These are phyloP conservation scores for Octodonta nipae DNA, from an alignment of 2,888 invertebrate species.

Conservation along the genomic window DNA sequence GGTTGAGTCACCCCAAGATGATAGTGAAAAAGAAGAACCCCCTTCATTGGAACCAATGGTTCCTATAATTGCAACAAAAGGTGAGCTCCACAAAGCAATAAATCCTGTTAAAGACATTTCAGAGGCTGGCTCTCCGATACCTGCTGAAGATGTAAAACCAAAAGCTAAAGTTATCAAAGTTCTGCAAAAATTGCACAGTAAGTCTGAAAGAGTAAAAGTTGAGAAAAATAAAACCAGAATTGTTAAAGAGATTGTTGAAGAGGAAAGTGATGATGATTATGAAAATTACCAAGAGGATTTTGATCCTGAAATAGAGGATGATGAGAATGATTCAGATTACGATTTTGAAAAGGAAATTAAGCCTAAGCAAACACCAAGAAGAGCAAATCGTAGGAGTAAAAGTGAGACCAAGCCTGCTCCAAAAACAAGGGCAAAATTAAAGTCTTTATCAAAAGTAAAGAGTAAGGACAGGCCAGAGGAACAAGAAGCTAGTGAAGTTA, in stretches of 20 bases:
- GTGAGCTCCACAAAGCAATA: neutral
- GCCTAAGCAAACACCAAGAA: slow-evolving; percentile 19
- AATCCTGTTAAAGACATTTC: neutral
- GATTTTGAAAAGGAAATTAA: slow-evolving; percentile 25
- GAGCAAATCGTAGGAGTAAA: slow-evolving; percentile 19
- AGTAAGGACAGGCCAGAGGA: slow-evolving; percentile 6
- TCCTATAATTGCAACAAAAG: neutral
- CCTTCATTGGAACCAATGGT: slow-evolving; percentile 2
- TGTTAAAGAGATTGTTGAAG: slow-evolving; percentile 8
- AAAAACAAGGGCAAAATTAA: slow-evolving; percentile 5
- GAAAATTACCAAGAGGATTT: slow-evolving; percentile 39
- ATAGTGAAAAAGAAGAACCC: slow-evolving; percentile 4
- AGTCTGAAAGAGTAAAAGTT: slow-evolving; percentile 3
- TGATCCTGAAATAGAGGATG: slow-evolving; percentile 26
- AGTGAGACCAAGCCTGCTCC: slow-evolving; percentile 6
- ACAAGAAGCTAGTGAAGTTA: slow-evolving; percentile 6
- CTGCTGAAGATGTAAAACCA: slow-evolving; percentile 6
- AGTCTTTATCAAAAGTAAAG: neutral
- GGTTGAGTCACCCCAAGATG: slow-evolving; percentile 4
- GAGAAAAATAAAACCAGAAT: slow-evolving; percentile 13
- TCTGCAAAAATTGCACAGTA: slow-evolving; percentile 6
- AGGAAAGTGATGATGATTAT: slow-evolving; percentile 15
- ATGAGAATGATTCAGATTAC: slow-evolving; percentile 42
- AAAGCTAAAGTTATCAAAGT: slow-evolving; percentile 13
- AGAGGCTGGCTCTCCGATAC: neutral